Evolutionary conservation across 2,113 vertebrate genomes (phyloP), one percentile per base, ranked within the genome.

Genomic region (Ptilorrhoa leucosticta): DNA sequence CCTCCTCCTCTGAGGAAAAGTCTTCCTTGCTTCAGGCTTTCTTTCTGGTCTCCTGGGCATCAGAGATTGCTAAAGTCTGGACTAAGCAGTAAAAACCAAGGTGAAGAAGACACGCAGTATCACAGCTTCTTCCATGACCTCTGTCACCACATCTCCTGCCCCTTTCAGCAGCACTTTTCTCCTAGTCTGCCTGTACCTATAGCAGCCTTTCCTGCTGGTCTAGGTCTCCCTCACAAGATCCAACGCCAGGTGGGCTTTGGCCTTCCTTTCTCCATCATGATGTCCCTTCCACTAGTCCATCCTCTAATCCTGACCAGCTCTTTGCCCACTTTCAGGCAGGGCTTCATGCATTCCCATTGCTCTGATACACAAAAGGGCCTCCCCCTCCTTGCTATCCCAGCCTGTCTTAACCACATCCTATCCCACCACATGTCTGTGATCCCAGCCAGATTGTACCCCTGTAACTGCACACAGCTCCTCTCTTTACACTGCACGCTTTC

Each of bases 361-460:
- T 69, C 44, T 42, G 19, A 40, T 17, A 68, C 3, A 33, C 60
- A 42, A 57, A 84, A 82, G 17, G 13, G 16, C 26, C 24, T 60
- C 21, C 10, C 7, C 1, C 12, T 82, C 40, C 37, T 44, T 6
- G 2, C 21, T 24, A 61, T 28, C 19, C 60, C 91, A 92, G 24
- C 24, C 65, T 42, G n/a, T 23, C 37, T 37, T 73, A 88, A 83
- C 13, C 24, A 56, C 1, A 0, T 33, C 68, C 63, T 54, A 72
- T 4, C n/a, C 39, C 57, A 90, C n/a, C 28, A 47, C 0, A 0
- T 7, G 19, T 12, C 64, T 3, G 0, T 15, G 44, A 86, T 64
- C 44, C 44, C 75, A 68, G 6, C 27, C 35, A 88, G 33, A 79
- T 1, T 8, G 1, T 6, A 77, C 14, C 35, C 35, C 66, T 31